These are phyloP conservation scores for Diacarnus erythraeanus DNA, from an alignment of 37 sponge, comb jelly and placozoan species.

Conservation along the genomic window DNA sequence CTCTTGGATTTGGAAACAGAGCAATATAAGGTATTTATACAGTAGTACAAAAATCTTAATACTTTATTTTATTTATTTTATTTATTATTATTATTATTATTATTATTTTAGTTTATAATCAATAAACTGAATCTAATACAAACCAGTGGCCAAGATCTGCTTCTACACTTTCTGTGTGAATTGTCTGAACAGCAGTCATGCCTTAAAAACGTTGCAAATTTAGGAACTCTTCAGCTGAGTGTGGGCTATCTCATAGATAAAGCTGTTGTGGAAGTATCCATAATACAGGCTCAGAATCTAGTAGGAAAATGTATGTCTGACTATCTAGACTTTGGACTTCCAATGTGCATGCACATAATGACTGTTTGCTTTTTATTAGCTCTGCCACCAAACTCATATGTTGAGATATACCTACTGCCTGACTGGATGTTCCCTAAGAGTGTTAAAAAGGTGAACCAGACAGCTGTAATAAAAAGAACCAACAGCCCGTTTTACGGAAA, in stretches of 20 bases:
- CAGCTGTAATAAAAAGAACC: neutral
- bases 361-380: neutral
- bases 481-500: constrained; percentile 1
- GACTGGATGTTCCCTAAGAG: neutral
- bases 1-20: constrained; percentile 22
- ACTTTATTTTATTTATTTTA: too few relatives aligned
- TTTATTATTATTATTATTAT: too few relatives aligned
- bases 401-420: constrained; percentile 9
- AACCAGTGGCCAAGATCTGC: neutral
- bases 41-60: too few relatives aligned
- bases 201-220: too few relatives aligned
- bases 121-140: constrained; percentile 4
- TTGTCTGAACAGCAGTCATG: neutral
- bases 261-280: constrained; percentile 1
- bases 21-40: constrained; percentile 28
- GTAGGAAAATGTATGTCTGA: neutral
- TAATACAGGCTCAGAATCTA: constrained; percentile 6
- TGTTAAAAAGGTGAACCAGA: neutral
- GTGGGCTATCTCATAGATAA: constrained; percentile 19
- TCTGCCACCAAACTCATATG: neutral
- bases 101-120: neutral
- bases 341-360: neutral
- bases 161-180: neutral
- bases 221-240: constrained; percentile 7
- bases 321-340: neutral